Evolutionary conservation across 2,888 invertebrate genomes (phyloP).

Genomic region (Drosophila niveifrons): DNA sequence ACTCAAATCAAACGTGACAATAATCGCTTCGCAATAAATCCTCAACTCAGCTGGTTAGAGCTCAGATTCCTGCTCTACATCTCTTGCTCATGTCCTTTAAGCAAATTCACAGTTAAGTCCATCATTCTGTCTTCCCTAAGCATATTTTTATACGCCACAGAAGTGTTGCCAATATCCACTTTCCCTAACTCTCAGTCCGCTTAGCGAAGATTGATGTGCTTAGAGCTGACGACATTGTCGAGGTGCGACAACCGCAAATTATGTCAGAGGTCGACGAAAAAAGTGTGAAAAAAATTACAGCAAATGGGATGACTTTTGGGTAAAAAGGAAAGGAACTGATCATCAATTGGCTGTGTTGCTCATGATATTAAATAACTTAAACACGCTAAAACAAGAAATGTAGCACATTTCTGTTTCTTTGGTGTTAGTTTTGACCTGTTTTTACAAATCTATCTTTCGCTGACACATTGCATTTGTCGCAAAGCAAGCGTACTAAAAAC

Average conservation of each 20-base stretch:
- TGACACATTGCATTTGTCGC: conserved; percentile 55
- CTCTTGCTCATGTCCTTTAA: conserved; percentile 23
- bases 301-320: conserved; percentile 34
- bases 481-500: conserved; percentile 16
- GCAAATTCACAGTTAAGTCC: conserved; percentile 39
- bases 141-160: conserved; percentile 31
- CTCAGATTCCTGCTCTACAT: conserved; percentile 6
- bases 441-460: conserved; percentile 35
- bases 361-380: not conserved
- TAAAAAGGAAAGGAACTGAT: conserved; percentile 19
- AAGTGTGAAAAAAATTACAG: conserved; percentile 14
- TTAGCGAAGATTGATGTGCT: conserved; percentile 59
- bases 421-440: conserved; percentile 37
- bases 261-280: conserved; percentile 48
- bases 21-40: conserved; percentile 43
- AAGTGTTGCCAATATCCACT: conserved; percentile 25
- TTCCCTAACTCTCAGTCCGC: not conserved
- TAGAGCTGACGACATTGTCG: conserved; percentile 17
- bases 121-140: conserved; percentile 46
- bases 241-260: conserved; percentile 45
- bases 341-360: conserved; percentile 48
- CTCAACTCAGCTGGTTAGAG: conserved; percentile 27
- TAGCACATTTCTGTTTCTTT: not conserved
- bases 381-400: not conserved
- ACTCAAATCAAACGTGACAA: conserved; percentile 55